Conservation (phyloP, 2,113 vertebrate genomes). For the Cephalopterus ornatus region DNA sequence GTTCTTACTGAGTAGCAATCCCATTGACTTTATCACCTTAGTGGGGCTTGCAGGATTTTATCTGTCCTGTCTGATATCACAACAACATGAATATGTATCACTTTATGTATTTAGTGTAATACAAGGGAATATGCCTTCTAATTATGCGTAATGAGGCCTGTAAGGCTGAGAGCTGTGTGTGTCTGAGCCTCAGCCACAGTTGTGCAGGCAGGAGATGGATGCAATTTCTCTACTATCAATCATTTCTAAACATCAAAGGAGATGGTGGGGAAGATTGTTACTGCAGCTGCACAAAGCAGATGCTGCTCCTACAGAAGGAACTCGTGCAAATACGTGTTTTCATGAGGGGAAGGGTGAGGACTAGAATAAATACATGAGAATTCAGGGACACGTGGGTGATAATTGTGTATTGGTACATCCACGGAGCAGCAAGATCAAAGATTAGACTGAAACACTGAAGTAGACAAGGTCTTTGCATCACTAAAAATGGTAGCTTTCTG, state of each 20-base stretch:
- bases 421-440: constrained; percentile 3
- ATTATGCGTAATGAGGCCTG: background rate
- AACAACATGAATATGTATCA: background rate
- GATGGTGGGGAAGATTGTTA: background rate
- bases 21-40: background rate
- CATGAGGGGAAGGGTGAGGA: background rate
- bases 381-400: background rate
- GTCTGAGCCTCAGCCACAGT: background rate
- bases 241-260: background rate
- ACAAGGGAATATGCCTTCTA: background rate
- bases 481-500: background rate
- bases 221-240: background rate
- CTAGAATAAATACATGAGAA: background rate
- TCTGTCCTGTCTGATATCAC: background rate
- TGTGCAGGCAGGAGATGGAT: background rate
- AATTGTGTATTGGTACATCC: background rate
- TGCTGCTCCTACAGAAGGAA: background rate
- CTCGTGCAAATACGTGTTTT: constrained; percentile 1
- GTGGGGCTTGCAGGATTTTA: background rate
- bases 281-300: background rate
- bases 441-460: background rate
- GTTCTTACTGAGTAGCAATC: background rate
- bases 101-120: background rate
- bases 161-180: background rate
- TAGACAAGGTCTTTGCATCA: background rate